Conservation (phyloP, 2,113 vertebrate genomes). For the Otocyon megalotis region DNA sequence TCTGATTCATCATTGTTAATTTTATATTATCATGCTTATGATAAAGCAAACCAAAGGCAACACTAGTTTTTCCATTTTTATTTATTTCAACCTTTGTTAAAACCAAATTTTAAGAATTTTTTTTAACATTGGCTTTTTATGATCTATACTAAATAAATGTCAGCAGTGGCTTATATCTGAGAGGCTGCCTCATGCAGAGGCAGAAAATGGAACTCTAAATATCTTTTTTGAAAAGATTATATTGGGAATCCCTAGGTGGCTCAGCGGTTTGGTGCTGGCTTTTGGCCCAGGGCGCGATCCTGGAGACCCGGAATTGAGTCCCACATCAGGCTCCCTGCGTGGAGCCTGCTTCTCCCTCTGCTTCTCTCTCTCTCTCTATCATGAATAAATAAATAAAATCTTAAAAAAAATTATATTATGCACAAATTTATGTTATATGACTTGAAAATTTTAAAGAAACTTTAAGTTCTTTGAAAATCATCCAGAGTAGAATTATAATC, state of each 20-base stretch:
- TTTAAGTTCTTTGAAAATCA: not conserved
- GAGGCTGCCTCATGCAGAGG: constrained; percentile 74
- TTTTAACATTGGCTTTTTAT: constrained; percentile 82
- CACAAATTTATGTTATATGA: not conserved
- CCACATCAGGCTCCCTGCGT: too few relatives aligned
- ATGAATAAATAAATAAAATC: too few relatives aligned
- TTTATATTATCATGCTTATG: not conserved
- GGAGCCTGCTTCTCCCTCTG: too few relatives aligned
- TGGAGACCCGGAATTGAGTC: too few relatives aligned
- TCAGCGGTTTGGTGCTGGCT: too few relatives aligned
- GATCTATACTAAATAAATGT: constrained; percentile 85
- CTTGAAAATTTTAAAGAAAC: not conserved
- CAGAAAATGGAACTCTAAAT: constrained; percentile 83
- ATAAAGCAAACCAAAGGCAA: not conserved
- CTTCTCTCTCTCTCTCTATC: too few relatives aligned
- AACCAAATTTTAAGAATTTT: constrained; percentile 80
- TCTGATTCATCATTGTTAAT: not conserved
- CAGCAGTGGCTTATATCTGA: constrained; percentile 84
- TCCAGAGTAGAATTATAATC: not conserved
- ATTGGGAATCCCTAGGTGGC: not conserved
- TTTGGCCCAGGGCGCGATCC: too few relatives aligned
- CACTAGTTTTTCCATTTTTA: constrained; percentile 56
- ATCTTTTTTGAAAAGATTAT: not conserved
- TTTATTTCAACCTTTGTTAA: constrained; percentile 78
- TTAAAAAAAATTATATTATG: not conserved